Base-by-base conservation (phyloP, 2,888 invertebrate species). In the Aleiodes alternator region DNA sequence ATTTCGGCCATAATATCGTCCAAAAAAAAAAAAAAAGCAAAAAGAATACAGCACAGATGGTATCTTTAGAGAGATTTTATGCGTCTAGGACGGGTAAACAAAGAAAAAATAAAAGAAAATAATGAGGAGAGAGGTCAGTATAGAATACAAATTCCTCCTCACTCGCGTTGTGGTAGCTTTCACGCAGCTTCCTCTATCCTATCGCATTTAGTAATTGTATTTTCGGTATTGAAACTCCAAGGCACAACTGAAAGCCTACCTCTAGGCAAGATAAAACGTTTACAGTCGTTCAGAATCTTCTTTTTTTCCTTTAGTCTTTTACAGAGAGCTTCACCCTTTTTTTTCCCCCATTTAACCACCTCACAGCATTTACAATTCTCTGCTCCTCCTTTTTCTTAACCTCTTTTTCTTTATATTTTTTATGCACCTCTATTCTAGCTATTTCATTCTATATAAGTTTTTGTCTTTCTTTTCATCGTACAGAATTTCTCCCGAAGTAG, bases 161-260 rank as follows among this genome's bases (percentile, higher is more conserved):
- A 48, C 38, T 38, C 51, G 23, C 59, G 9, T 16, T 50, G 59
- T 59, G 73, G 14, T 72, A 66, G 38, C 34, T 75, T 76, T n/a
- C 43, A 57, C 55, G 48, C 56, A 34, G 48, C 38, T 61, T 48
- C 56, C 38, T 38, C 14, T 53, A 23, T 9, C 9, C 64, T 71
- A 69, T 53, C 61, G 59, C 75, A 72, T 78, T 69, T 79, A 79
- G 84, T 85, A 84, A 85, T 85, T 84, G 85, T 85, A 83, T 85
- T 85, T 84, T 81, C 82, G 78, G 80, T 80, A 70, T 79, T 77
- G 76, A 78, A 79, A 81, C 80, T 73, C 70, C 31, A 64, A 79
- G 77, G 79, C 78, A 56, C 56, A 68, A 76, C 57, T 43, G 50
- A 69, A 72, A 69, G 77, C 69, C 71, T 75, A 74, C 75, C 76